Evolutionary conservation across 2,888 invertebrate genomes (phyloP).

Genomic region (Phalera bucephala): DNA sequence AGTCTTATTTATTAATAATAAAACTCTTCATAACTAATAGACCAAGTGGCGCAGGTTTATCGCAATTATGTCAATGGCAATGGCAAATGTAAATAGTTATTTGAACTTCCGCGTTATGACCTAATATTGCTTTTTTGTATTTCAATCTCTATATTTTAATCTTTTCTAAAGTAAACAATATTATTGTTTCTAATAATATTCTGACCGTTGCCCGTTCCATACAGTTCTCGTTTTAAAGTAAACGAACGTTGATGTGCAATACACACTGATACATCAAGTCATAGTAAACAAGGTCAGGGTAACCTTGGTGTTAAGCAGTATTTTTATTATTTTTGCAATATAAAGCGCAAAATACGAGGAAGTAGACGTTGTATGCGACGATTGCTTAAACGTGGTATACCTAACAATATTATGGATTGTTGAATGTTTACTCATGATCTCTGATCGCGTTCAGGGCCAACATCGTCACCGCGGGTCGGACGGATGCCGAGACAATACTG

Average conservation of each 20-base stretch:
- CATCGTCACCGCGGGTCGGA: slow-evolving; percentile 16
- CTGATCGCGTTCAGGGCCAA: slow-evolving; percentile 46
- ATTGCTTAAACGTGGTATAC: slow-evolving; percentile 43
- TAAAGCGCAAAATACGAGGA: slow-evolving; percentile 72
- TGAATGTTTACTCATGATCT: slow-evolving; percentile 57
- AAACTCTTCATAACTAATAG: too few relatives aligned
- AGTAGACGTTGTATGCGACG: slow-evolving; percentile 54
- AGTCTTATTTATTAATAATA: not conserved
- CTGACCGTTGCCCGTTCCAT: slow-evolving; percentile 1
- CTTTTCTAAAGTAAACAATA: too few relatives aligned
- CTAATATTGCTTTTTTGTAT: too few relatives aligned
- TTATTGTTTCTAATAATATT: not conserved
- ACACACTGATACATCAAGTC: slow-evolving; percentile 59
- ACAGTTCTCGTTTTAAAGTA: slow-evolving; percentile 14
- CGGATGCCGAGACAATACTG: not conserved
- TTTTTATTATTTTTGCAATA: slow-evolving; percentile 70
- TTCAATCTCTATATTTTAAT: too few relatives aligned
- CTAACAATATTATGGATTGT: too few relatives aligned
- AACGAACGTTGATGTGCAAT: slow-evolving; percentile 42
- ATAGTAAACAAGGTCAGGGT: slow-evolving; percentile 72
- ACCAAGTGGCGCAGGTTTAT: slow-evolving; percentile 13
- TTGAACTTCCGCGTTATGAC: slow-evolving; percentile 20
- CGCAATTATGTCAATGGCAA: slow-evolving; percentile 3
- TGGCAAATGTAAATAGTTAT: slow-evolving; percentile 11
- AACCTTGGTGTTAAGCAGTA: slow-evolving; percentile 67